Evolutionary conservation across 2,797 vertebrate species (phyloP), one percentile per base, ranked within the genome.

Genomic region (Meriones psammophilus): DNA sequence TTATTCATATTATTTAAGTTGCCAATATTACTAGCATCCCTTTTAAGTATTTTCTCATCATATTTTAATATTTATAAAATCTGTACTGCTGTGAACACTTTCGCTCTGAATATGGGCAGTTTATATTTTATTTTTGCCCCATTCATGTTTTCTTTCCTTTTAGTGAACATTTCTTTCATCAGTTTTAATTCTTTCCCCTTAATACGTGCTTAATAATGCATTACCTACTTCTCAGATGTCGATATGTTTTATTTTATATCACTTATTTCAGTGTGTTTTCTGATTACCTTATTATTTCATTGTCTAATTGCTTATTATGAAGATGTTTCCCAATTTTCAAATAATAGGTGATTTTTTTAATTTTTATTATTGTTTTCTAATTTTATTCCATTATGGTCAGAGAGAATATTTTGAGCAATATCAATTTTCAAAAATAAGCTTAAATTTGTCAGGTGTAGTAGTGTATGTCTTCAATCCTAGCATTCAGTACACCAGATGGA

Each of bases 151-250:
- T 17, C 28, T 77, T 89, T n/a, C 24, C 30, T 39, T 84, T 56
- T 88, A 39, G 76, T 84, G 42, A 84, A 93, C 79, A 9, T 74
- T 69, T 93, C 24, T 79, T 91, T 97, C 69, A 90, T 56, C 71
- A 50, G 50, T 77, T 90, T 94, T 39, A 50, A 79, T 94, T 86
- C 39, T n/a, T 83, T 84, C 6, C 5, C 42, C 42, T 68, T 68
- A 85, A 20, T 85, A n/a, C 50, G 42, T 85, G 46, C 30, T 68
- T 50, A 50, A 22, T 85, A 68, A 30, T 50, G 42, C 18, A 33
- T 85, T 85, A 14, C 20, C 6, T 8, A 39, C 36, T 81, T 83
- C 36, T 33, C 30, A 78, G 33, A n/a, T 68, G 46, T 68, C 18
- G 5, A 2, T 66, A 30, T 50, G 42, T 68, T 85, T 50, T 85